These are phyloP conservation scores for Chesias legatella DNA, from an alignment of 2,888 invertebrate genomes.

Conservation along the genomic window DNA sequence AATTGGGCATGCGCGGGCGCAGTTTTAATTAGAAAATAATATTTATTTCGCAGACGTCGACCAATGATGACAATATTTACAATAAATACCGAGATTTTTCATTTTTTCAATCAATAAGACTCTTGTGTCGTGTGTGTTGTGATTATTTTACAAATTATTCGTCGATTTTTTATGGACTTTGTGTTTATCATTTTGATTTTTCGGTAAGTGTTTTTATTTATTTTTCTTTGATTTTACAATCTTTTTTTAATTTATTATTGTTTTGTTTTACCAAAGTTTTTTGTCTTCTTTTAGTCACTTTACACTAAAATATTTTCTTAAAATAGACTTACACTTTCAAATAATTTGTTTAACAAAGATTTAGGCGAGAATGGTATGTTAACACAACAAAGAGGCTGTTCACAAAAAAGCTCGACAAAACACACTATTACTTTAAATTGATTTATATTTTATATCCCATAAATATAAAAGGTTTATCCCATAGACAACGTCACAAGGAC, in stretches of 20 bases:
- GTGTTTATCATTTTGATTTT: slow-evolving; percentile 53
- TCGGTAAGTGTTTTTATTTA: slow-evolving; percentile 64
- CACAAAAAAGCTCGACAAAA: slow-evolving; percentile 22
- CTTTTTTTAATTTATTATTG: slow-evolving; percentile 7
- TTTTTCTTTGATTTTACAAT: slow-evolving; percentile 23
- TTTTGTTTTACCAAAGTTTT: neutral
- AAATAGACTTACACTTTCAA: neutral
- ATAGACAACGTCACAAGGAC: slow-evolving; percentile 67
- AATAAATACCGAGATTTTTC: slow-evolving; percentile 55
- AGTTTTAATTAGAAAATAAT: slow-evolving; percentile 40
- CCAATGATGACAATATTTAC: slow-evolving; percentile 54
- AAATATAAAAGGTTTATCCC: slow-evolving; percentile 40
- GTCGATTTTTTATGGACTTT: slow-evolving; percentile 64
- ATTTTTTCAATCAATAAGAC: slow-evolving; percentile 47
- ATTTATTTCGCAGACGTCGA: slow-evolving; percentile 51
- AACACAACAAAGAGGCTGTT: slow-evolving; percentile 8
- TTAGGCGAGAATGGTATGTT: neutral
- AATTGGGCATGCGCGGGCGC: slow-evolving; percentile 46
- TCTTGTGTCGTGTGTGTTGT: slow-evolving; percentile 75
- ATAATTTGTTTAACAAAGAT: too few species aligned
- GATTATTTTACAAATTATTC: slow-evolving; percentile 54
- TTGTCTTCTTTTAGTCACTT: neutral
- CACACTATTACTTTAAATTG: slow-evolving; percentile 12
- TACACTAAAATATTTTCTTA: slow-evolving; percentile 3
- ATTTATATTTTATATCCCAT: slow-evolving; percentile 28